Base-by-base conservation (phyloP, 2,888 invertebrate species). In the Phyllotreta cruciferae region DNA sequence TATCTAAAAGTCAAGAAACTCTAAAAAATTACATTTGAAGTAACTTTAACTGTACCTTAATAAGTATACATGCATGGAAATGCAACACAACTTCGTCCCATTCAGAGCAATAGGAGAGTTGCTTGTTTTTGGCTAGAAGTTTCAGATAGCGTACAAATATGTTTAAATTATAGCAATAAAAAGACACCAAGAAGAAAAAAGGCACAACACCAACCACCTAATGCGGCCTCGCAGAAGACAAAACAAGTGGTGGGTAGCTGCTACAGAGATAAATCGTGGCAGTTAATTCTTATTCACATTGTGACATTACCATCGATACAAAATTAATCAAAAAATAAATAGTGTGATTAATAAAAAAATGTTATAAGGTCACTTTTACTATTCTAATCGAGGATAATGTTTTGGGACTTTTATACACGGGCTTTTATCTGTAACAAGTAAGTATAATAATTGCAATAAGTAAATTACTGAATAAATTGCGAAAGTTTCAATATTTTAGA, bases 221-320 rank as follows among this genome's bases (percentile, higher is more conserved):
- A 71, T 70, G 70, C 71, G 70, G 68, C 66, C 71, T 66, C 71
- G 70, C 70, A 69, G 64, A 63, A 67, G 66, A 68, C 63, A 68
- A 66, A 64, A 70, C 69, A 70, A 67, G 67, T 69, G 66, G 69
- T 69, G 69, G 65, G 70, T 70, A 70, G 70, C 69, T 69, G 69
- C 68, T 70, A 68, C 56, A 58, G 61, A 57, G 50, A 56, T 64
- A 61, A 34, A 57, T 63, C 55, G 63, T 66, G 63, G 65, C 63
- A 63, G 60, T 63, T 62, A 56, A 34, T 36, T 50, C 11, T 54
- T 37, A 37, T n/a, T n/a, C n/a, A n/a, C n/a, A n/a, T n/a, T n/a
- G n/a, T n/a, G 34, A 52, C 52, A 52, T 6, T 37, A 37, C 52
- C 6, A 52, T 52, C 38, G 52, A 11, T 52, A 9, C 37, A 4